Evolutionary conservation across 2,797 vertebrate genomes (phyloP).

Genomic region (Sebastes itinus): DNA sequence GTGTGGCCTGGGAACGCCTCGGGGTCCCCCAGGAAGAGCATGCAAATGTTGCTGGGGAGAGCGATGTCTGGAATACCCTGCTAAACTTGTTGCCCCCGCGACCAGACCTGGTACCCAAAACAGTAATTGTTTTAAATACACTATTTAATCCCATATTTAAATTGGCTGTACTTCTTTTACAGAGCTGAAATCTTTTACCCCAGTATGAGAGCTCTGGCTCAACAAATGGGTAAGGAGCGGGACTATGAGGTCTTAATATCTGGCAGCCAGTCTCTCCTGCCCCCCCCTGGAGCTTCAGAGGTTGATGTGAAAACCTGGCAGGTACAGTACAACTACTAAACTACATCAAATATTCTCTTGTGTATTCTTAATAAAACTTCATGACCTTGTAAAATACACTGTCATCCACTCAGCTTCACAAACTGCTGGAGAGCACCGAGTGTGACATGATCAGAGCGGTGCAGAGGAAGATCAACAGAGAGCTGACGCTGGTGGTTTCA

Average conservation of each 20-base stretch:
- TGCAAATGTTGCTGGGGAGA: too few relatives aligned
- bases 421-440: slow-evolving; percentile 85
- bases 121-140: background rate
- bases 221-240: slow-evolving; percentile 68
- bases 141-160: background rate
- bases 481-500: slow-evolving; percentile 77
- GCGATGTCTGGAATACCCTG: too few relatives aligned
- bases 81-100: accelerated
- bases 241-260: slow-evolving; percentile 73
- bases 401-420: slow-evolving; percentile 76
- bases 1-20: too few relatives aligned
- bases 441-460: slow-evolving; percentile 81
- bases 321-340: slow-evolving; percentile 53
- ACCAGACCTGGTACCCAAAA: background rate
- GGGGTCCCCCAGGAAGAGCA: too few relatives aligned
- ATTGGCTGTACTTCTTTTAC: background rate
- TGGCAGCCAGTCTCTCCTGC: slow-evolving; percentile 67
- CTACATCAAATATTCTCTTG: background rate
- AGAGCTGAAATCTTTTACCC: slow-evolving; percentile 79
- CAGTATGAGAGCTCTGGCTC: slow-evolving; percentile 77
- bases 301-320: slow-evolving; percentile 79
- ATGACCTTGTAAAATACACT: background rate
- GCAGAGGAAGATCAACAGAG: slow-evolving; percentile 77
- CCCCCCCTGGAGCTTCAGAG: slow-evolving; percentile 79
- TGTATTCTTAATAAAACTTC: background rate